Percentiles rank a stretch among this genome's conserved stretches.
phyloP scores from a whole-genome alignment of 2,797 vertebrate species.

The Catostomus latipinnis region DNA sequence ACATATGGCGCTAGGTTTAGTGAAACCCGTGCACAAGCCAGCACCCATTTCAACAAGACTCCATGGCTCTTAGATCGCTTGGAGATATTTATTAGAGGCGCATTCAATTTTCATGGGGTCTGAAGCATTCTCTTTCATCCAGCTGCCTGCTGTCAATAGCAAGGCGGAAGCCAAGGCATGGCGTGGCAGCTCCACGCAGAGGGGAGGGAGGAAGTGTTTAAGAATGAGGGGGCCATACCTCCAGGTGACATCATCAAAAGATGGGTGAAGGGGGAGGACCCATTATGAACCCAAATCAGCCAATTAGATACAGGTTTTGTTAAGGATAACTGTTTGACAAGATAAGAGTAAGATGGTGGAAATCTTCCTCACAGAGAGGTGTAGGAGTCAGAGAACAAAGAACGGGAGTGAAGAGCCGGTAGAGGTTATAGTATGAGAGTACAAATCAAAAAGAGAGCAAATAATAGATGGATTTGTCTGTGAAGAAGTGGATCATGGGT shows the following conservation, averaged over 20 bases:
- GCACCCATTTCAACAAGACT: slow-evolving; percentile 39
- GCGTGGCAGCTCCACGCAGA: slow-evolving; percentile 45
- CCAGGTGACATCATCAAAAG: slow-evolving; percentile 53
- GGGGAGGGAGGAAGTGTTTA: background rate
- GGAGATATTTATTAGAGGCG: slow-evolving; percentile 63
- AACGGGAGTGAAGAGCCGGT: background rate
- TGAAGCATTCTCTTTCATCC: slow-evolving; percentile 67
- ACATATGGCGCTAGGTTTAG: background rate
- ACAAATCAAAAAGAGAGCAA: background rate
- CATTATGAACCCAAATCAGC: slow-evolving; percentile 39
- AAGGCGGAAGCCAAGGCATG: slow-evolving; percentile 51
- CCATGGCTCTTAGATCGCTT: slow-evolving; percentile 50
- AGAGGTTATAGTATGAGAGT: background rate
- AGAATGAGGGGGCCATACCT: slow-evolving; percentile 42
- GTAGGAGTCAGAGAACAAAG: slow-evolving; percentile 8
- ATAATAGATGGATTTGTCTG: background rate
- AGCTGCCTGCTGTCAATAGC: slow-evolving; percentile 52
- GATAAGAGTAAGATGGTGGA: background rate
- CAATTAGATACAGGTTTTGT: slow-evolving; percentile 18
- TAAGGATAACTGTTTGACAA: background rate
- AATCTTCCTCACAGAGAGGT: background rate
- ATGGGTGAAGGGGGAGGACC: slow-evolving; percentile 1
- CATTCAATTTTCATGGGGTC: slow-evolving; percentile 64
- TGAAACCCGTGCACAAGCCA: slow-evolving; percentile 5
- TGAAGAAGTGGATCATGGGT: background rate